Evolutionary conservation across 37 sponge, comb jelly and placozoan species (phyloP).

Genomic region (Spongilla lacustris): DNA sequence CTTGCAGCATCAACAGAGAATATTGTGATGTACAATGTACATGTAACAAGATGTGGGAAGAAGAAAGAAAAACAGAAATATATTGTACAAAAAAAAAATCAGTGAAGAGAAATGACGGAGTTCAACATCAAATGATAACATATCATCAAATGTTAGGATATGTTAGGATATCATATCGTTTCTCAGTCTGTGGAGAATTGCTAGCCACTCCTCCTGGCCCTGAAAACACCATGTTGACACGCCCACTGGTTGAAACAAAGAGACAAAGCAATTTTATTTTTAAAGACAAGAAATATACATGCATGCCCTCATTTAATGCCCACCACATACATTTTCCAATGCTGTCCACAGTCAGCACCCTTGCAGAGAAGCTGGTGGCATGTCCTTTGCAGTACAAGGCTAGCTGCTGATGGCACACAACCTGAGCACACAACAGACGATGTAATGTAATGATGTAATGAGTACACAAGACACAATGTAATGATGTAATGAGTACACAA

Average conservation of each 20-base stretch:
- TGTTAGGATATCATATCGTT: slow-evolving; percentile 33
- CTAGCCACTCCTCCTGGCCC: slow-evolving; percentile 44
- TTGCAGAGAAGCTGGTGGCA: slow-evolving; percentile 48
- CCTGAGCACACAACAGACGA: neutral
- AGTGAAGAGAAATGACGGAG: too few species aligned
- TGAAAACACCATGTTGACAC: slow-evolving; percentile 54
- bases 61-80: too few species aligned
- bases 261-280: neutral
- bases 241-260: slow-evolving; percentile 13
- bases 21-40: too few species aligned
- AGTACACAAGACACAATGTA: too few species aligned
- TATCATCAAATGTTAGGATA: too few species aligned
- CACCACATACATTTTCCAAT: slow-evolving; percentile 20
- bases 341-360: slow-evolving; percentile 34
- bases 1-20: too few species aligned
- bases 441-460: neutral
- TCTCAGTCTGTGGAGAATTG: slow-evolving; percentile 18
- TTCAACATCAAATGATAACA: too few species aligned
- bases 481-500: too few species aligned
- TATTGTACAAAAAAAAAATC: too few species aligned
- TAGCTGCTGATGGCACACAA: slow-evolving; percentile 59
- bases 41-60: too few species aligned
- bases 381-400: slow-evolving; percentile 67
- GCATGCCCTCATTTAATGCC: neutral
- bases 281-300: neutral